phyloP scores from a whole-genome alignment of 2,888 invertebrate genomes.

The Tetropium fuscum region DNA sequence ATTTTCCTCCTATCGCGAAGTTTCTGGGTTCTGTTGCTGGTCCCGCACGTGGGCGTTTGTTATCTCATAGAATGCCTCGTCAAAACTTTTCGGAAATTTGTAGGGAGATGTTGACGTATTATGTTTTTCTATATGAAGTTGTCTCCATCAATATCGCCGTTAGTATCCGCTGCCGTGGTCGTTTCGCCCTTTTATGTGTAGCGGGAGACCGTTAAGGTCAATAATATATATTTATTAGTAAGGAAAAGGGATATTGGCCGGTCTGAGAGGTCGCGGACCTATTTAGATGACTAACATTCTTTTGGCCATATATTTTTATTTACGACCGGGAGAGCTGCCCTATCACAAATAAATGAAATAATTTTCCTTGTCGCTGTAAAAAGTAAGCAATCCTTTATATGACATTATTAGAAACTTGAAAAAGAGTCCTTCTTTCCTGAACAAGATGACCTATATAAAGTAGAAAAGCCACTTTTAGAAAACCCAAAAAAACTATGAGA shows the following conservation, averaged over 20 bases:
- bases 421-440: too few species aligned
- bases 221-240: slow-evolving; percentile 3
- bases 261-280: neutral
- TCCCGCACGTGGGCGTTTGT: neutral
- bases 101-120: slow-evolving; percentile 19
- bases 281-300: neutral
- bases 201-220: neutral
- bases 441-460: too few species aligned
- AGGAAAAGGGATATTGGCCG: neutral
- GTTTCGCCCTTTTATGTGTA: neutral
- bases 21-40: neutral
- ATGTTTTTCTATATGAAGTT: neutral
- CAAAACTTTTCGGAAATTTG: slow-evolving; percentile 4
- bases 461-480: too few species aligned
- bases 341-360: neutral
- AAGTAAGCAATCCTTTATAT: too few species aligned
- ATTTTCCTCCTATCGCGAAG: neutral
- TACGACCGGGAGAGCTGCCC: neutral
- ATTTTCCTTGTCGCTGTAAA: too few species aligned
- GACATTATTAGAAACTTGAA: too few species aligned
- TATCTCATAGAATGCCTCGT: slow-evolving; percentile 7
- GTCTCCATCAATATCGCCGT: slow-evolving; percentile 6
- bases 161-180: neutral
- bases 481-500: too few species aligned
- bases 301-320: neutral